A percentile compares a stretch with the other conserved stretches of the same genome.
Conservation (phyloP, 2,113 vertebrate species). For the Corythoichthys haematopterus region DNA sequence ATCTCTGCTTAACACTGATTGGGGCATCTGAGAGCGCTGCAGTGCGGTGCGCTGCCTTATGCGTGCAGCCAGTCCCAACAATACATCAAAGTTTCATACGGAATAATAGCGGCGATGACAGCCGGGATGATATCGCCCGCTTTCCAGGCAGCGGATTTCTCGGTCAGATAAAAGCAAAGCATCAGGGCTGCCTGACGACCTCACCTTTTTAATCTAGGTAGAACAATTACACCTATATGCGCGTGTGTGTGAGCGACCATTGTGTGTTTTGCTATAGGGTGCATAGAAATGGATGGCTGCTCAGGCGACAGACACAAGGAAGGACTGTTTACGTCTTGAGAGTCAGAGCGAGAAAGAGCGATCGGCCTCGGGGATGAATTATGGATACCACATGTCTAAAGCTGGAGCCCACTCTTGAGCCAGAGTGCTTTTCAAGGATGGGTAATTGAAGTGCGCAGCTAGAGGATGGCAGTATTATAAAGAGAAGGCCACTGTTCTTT, state of each 20-base stretch:
- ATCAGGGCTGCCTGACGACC: constrained; percentile 42
- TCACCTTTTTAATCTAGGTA: constrained; percentile 62
- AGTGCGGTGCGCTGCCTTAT: constrained; percentile 29
- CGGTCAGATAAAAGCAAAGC: constrained; percentile 46
- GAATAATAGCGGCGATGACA: constrained; percentile 65
- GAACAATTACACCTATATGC: constrained; percentile 16
- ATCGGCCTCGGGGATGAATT: constrained; percentile 65
- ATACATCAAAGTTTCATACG: constrained; percentile 69
- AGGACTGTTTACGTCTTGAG: constrained; percentile 59
- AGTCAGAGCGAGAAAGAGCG: constrained; percentile 52
- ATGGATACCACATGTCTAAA: constrained; percentile 68
- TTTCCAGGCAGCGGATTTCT: constrained; percentile 46
- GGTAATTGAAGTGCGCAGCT: constrained; percentile 60
- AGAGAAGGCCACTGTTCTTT: constrained; percentile 47
- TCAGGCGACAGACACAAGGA: constrained; percentile 43
- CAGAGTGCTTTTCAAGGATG: constrained; percentile 64
- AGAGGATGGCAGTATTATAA: constrained; percentile 58
- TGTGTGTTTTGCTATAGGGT: constrained; percentile 49
- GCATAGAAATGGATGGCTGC: constrained; percentile 25
- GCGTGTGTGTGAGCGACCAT: constrained; percentile 29
- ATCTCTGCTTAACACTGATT: constrained; percentile 25
- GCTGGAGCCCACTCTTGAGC: constrained; percentile 55
- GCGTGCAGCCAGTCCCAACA: constrained; percentile 41
- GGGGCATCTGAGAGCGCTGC: constrained; percentile 19
- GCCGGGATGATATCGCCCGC: constrained; percentile 48